Evolutionary conservation across 2,797 vertebrate species (phyloP), one percentile per base, ranked within the genome.

Genomic region (Picus viridis): DNA sequence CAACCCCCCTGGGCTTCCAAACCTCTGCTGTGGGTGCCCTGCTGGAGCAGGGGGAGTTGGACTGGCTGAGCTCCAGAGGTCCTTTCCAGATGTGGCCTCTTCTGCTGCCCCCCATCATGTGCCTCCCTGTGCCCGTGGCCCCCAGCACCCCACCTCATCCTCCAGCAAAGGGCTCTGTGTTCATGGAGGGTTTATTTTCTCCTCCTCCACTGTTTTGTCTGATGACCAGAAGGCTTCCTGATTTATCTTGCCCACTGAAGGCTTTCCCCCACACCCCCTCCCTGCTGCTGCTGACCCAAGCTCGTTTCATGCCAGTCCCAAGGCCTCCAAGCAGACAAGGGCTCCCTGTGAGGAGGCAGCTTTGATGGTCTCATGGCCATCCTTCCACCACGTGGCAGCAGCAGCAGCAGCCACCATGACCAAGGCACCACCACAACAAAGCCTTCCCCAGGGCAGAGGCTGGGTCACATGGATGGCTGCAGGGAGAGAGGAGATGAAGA

Each of bases 391-490:
- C 17, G 70, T 83, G 86, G n/a, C n/a, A n/a, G n/a, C n/a, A n/a
- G 86, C 70, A 41, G 80, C 78, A 86, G 90, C 91, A 86, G 22
- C 68, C 69, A 29, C 93, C 57, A 12, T 96, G 96, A 96, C 96
- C 78, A 22, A 84, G 88, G 78, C 82, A 54, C 89, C 16, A 88
- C 93, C 95, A 93, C 69, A 69, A 91, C 34, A 58, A 62, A 80
- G 89, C 90, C 36, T 39, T 96, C 36, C 36, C 36, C 36, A 39
- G 36, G 36, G 36, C 36, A 39, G n/a, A 41, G 74, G 9, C 54
- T 39, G 19, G 51, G 87, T 97, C 97, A 96, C 94, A 95, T 95
- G 95, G 23, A 22, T 68, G 34, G 86, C 92, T 87, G 57, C 57
- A 32, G 93, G 62, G n/a, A n/a, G 69, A 26, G 32, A 59, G 70